Evolutionary conservation across 2,113 vertebrate species (phyloP).

Genomic region (Casuarius casuarius): DNA sequence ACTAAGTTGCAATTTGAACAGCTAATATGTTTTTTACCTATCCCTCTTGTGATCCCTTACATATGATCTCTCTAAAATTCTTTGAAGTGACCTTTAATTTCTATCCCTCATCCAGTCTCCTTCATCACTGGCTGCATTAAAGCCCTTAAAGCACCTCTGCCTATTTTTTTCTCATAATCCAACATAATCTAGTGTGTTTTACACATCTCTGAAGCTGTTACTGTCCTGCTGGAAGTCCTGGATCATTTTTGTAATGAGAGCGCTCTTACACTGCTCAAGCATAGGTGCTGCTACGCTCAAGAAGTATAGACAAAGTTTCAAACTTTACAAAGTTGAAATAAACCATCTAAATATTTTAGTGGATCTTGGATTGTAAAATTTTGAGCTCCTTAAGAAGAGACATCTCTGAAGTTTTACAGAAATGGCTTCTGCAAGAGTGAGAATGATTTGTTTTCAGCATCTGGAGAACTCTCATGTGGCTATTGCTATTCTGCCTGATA

Average conservation of each 20-base stretch:
- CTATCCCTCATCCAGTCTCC: accelerated
- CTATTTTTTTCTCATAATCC: neutral
- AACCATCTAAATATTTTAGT: neutral
- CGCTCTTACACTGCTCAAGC: too few relatives aligned
- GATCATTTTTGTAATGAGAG: neutral
- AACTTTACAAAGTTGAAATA: neutral
- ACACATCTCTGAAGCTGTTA: conserved; percentile 39
- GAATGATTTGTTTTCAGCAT: neutral
- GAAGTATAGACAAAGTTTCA: neutral
- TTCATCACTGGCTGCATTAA: conserved; percentile 30
- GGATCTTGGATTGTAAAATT: neutral
- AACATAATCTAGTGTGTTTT: neutral
- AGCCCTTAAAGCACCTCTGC: neutral
- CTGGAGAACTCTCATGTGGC: neutral
- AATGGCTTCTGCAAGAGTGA: neutral
- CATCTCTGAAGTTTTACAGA: neutral
- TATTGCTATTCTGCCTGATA: neutral
- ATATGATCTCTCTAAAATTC: neutral
- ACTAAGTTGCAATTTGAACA: neutral
- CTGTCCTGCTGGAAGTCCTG: neutral
- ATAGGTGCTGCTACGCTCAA: neutral
- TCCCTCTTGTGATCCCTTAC: neutral
- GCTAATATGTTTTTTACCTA: neutral
- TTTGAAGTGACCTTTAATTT: neutral
- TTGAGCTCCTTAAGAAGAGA: neutral